A percentile compares a stretch with the other conserved stretches of the same genome.
These are phyloP conservation scores for Saimiri boliviensis DNA, from an alignment of 2,113 vertebrate genomes.

Conservation along the genomic window DNA sequence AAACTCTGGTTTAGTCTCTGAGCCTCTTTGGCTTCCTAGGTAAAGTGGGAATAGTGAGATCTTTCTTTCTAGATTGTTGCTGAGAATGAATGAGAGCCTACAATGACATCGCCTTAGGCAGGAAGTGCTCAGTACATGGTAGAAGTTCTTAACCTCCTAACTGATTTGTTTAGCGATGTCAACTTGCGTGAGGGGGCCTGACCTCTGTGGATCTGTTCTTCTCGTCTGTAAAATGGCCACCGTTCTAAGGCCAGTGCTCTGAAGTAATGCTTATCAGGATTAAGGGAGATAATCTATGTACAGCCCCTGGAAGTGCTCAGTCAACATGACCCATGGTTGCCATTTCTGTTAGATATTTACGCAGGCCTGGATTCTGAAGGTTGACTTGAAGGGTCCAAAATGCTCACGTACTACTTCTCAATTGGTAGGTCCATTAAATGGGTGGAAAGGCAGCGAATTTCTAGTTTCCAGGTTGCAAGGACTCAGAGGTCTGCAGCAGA, in stretches of 20 bases:
- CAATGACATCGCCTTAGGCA: neutral
- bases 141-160: neutral
- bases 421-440: neutral
- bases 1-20: neutral
- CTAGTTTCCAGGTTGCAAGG: neutral
- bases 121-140: neutral
- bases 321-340: neutral
- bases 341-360: neutral
- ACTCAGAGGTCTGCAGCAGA: neutral
- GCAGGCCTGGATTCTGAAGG: neutral
- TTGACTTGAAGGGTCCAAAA: neutral
- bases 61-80: neutral
- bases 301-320: neutral
- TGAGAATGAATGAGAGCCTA: neutral
- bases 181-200: neutral
- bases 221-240: slow-evolving; percentile 1
- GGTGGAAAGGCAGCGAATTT: neutral
- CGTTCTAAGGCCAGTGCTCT: neutral
- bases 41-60: neutral
- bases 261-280: neutral
- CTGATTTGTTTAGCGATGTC: neutral
- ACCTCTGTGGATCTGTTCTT: neutral
- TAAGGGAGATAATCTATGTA: neutral
- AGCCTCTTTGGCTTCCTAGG: neutral
- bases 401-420: neutral